Evolutionary conservation across 2,888 invertebrate genomes (phyloP).

Genomic region (Agriopis leucophaearia): DNA sequence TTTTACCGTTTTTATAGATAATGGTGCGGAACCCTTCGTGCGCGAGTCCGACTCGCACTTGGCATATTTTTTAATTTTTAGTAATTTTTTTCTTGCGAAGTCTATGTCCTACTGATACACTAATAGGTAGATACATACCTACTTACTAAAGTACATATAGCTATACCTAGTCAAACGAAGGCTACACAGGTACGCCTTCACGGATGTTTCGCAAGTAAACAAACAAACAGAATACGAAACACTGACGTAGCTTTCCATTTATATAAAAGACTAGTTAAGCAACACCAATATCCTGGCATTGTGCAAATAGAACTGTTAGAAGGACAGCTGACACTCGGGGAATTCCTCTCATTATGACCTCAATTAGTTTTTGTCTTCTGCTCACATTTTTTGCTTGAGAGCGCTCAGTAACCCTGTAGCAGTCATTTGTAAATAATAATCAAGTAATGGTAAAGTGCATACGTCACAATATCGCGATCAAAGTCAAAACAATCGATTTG

Average conservation of each 20-base stretch:
- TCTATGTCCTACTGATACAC: not conserved
- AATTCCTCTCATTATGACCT: slow-evolving; percentile 40
- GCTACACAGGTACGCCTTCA: slow-evolving; percentile 48
- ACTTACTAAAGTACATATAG: not conserved
- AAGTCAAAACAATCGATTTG: slow-evolving; percentile 38
- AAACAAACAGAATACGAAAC: slow-evolving; percentile 58
- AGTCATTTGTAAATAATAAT: slow-evolving; percentile 22
- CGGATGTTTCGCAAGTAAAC: slow-evolving; percentile 62
- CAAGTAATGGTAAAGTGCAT: slow-evolving; percentile 25
- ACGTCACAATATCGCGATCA: slow-evolving; percentile 26
- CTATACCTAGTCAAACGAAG: slow-evolving; percentile 31
- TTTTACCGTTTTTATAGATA: too few relatives aligned
- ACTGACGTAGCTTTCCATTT: slow-evolving; percentile 60
- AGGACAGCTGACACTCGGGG: slow-evolving; percentile 21
- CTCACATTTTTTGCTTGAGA: slow-evolving; percentile 20
- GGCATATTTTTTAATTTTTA: too few relatives aligned
- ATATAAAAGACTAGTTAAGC: slow-evolving; percentile 43
- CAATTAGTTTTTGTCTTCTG: slow-evolving; percentile 37
- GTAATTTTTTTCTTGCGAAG: too few relatives aligned
- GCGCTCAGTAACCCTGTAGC: slow-evolving; percentile 20
- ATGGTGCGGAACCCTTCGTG: too few relatives aligned
- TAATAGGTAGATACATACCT: not conserved
- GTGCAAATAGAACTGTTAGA: slow-evolving; percentile 33
- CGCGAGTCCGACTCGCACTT: too few relatives aligned
- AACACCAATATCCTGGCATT: slow-evolving; percentile 38